Percentiles rank a stretch among this genome's conserved stretches.
phyloP scores from a whole-genome alignment of 1,140 invertebrate species.

The Centruroides sculpturatus region DNA sequence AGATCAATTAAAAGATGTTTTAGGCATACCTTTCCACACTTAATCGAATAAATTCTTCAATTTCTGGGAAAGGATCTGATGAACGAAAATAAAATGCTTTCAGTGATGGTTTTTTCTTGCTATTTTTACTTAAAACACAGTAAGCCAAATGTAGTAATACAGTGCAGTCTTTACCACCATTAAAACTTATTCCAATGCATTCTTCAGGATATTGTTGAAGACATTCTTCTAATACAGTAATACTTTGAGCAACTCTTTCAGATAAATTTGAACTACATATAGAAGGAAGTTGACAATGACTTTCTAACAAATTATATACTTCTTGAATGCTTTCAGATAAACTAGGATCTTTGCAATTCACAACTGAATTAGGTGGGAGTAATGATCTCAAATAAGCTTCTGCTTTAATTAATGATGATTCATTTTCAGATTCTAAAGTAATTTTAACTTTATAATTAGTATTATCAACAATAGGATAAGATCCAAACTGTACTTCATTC shows the following conservation, averaged over 20 bases:
- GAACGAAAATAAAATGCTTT: conserved; percentile 58
- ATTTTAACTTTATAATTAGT: conserved; percentile 36
- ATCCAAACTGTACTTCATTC: conserved; percentile 43
- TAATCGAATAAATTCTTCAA: conserved; percentile 64
- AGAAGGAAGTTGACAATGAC: conserved; percentile 13
- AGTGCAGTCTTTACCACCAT: conserved; percentile 96
- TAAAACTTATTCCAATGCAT: conserved; percentile 78
- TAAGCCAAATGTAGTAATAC: conserved; percentile 64
- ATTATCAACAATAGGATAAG: conserved; percentile 45
- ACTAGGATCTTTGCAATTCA: conserved; percentile 14
- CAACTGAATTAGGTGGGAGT: conserved; percentile 27
- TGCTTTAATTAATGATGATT: conserved; percentile 23
- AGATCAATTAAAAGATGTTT: no score
- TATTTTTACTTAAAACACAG: conserved; percentile 40
- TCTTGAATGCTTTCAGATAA: not conserved
- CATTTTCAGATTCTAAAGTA: conserved; percentile 28
- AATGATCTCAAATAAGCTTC: conserved; percentile 20
- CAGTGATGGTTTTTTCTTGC: conserved; percentile 29
- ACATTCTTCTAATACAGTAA: conserved; percentile 25
- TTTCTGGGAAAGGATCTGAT: conserved; percentile 63
- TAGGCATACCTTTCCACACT: conserved; percentile 37
- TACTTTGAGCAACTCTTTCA: not conserved
- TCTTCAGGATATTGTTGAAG: conserved; percentile 40
- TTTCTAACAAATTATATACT: not conserved
- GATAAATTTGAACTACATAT: not conserved